Conservation (phyloP, 2,888 invertebrate species). For the Labia minor region DNA sequence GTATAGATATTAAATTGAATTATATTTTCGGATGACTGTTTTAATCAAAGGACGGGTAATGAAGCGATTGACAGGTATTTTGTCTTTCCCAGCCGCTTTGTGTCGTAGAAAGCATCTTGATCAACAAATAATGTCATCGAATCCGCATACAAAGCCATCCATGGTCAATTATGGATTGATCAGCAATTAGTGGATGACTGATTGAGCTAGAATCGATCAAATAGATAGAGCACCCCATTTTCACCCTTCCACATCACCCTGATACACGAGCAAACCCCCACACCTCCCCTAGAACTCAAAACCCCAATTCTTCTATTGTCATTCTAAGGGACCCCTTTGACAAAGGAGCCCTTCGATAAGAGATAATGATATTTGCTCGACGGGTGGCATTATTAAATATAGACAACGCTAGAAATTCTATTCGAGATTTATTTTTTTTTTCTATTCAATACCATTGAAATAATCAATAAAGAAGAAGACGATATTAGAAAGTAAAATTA, state of each 20-base stretch:
- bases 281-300: not conserved
- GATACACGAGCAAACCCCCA: not conserved
- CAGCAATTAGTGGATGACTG: not conserved
- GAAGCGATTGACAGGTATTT: not conserved
- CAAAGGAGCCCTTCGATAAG: not conserved
- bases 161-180: constrained; percentile 1
- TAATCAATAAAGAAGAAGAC: not conserved
- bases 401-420: not conserved
- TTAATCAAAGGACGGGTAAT: not conserved
- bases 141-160: constrained; percentile 1
- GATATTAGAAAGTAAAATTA: no score
- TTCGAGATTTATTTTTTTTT: not conserved
- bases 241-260: no score
- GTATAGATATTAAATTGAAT: not conserved
- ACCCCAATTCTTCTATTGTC: not conserved
- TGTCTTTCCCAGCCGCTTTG: constrained; percentile 3
- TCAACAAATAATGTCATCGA: not conserved
- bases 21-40: not conserved
- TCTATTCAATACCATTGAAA: not conserved
- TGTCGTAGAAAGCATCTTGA: not conserved
- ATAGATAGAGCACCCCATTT: not conserved
- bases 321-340: not conserved
- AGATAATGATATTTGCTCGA: constrained; percentile 13
- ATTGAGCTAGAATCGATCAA: not conserved
- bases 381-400: constrained; percentile 1